Evolutionary conservation across 1,140 invertebrate species (phyloP).

Genomic region (Pogonognathellus flavescens): DNA sequence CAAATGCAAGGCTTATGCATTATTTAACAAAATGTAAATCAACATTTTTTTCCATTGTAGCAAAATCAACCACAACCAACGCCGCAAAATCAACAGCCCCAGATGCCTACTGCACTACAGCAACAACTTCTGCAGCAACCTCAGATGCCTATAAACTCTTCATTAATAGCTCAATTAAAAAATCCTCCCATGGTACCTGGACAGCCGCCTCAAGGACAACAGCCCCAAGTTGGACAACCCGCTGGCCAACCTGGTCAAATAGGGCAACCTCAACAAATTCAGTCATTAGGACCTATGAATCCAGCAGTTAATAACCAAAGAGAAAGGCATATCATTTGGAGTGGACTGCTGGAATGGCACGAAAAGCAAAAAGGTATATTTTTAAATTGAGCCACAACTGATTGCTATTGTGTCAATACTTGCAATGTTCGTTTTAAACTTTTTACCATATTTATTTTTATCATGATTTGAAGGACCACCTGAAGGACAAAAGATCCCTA

Average conservation of each 20-base stretch:
- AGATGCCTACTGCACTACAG: constrained; percentile 30
- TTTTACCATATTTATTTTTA: not conserved
- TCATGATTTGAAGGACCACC: constrained; percentile 57
- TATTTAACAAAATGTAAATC: no score
- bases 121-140: constrained; percentile 64
- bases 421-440: not conserved
- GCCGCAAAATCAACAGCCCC: not conserved
- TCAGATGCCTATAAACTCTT: constrained; percentile 55
- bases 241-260: constrained; percentile 62
- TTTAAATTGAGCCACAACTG: constrained; percentile 66
- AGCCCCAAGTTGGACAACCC: constrained; percentile 33
- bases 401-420: not conserved
- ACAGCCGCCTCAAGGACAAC: constrained; percentile 56
- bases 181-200: constrained; percentile 12
- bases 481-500: constrained; percentile 80
- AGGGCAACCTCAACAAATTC: constrained; percentile 60
- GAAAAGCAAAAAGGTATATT: constrained; percentile 84
- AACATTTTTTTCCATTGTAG: not conserved
- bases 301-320: constrained; percentile 25
- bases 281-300: not conserved
- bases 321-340: constrained; percentile 84
- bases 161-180: constrained; percentile 39
- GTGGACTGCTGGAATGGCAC: constrained; percentile 90
- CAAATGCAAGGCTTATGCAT: no score
- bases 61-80: constrained; percentile 8